Base-by-base conservation (phyloP, 2,113 vertebrate genomes). In the Uria lomvia region DNA sequence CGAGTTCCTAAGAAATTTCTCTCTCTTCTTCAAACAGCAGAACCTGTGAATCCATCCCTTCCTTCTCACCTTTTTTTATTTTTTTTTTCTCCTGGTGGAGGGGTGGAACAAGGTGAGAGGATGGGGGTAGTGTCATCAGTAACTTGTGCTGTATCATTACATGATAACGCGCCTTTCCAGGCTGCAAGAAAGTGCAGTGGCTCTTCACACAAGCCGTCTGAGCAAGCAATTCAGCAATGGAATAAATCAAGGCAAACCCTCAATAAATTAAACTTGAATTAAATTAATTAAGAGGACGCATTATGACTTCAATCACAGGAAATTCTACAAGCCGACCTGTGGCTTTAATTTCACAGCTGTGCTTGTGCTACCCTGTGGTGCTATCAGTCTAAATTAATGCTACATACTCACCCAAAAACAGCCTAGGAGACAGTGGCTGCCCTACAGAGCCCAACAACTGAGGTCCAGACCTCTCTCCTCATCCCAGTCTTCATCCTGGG, bases 331-430 rank as follows among this genome's bases (percentile, higher is more conserved):
- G 81, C 45, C 53, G 2, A 94, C 94, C 91, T 96, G 92, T 91
- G 71, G 94, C 81, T 97, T 91, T 91, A 87, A 79, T 97, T 96
- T 97, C 96, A 94, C 92, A 97, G 94, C 92, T 95, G 84, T 86
- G 92, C 60, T 92, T 87, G 22, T 92, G 91, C 84, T 97, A 79
- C 55, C 58, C 78, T 70, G 58, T 47, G 62, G 50, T 90, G 89
- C 59, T 47, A 77, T 87, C 74, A 90, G 62, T 27, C 84, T 89
- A 92, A 90, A 96, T 91, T 70, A 76, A 82, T 60, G 80, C 73
- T 93, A 71, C 60, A 65, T 75, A 85, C 47, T 79, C 67, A 17
- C 16, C 27, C 29, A 92, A 6, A 45, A 93, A 43, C 34, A 36
- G 16, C 8, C 26, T 77, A 24, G 50, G n/a, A 67, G 23, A 27